Base-by-base conservation (phyloP, 2,888 invertebrate species). In the Ophion ventricosus region DNA sequence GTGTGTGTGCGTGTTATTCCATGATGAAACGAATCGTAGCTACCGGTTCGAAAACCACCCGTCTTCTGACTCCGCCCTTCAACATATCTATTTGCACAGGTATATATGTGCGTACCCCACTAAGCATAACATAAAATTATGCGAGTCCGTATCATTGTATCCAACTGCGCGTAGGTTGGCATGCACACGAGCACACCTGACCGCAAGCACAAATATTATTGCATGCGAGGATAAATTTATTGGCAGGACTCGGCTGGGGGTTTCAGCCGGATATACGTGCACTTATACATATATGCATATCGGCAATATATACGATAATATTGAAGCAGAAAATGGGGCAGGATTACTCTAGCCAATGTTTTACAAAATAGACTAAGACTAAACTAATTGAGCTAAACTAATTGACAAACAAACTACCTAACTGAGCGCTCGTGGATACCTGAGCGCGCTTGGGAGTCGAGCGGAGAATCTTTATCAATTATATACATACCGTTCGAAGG, bases 171-270 rank as follows among this genome's bases (percentile, higher is more conserved):
- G 35, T 69, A 26, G 40, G 80, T 59, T 54, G 10, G 70, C 74
- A 35, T 20, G 40, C 26, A 20, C 54, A 26, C 49, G 57, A 87
- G 78, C 85, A 84, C 89, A 86, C 84, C 83, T 84, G 78, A 85
- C 87, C 87, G 85, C 87, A 87, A 87, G 87, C 87, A 86, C 89
- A 90, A 90, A 90, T 90, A 89, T 90, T 90, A 89, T 90, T 89
- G 89, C 90, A 89, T 88, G 88, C 88, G 64, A 81, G 87, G 88
- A 88, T 89, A 88, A 89, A 89, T 89, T 90, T 89, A 90, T 78
- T 74, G 81, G 59, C 57, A 69, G 61, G 25, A 54, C 66, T 25
- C 26, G n/a, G n/a, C n/a, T n/a, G n/a, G 7, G 72, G n/a, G 49
- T 20, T 54, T 61, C 11, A 26, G 20, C 11, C 3, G 29, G 17